Conservation (phyloP, 2,797 vertebrate species). For the Tinamus major region DNA sequence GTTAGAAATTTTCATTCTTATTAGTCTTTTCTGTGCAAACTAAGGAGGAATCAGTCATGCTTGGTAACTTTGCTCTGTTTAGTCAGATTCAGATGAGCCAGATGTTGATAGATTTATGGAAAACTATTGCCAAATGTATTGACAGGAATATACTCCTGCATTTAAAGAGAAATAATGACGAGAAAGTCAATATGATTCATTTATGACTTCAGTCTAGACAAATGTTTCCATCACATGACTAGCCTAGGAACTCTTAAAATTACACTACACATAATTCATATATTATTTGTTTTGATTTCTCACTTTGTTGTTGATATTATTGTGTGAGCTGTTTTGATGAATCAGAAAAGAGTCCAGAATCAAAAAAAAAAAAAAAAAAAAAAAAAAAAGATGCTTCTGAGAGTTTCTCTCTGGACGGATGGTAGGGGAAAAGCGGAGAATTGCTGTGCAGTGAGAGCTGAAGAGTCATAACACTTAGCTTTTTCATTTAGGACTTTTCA, state of each 20-base stretch:
- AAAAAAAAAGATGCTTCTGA: too few relatives aligned
- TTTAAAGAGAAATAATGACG: not conserved
- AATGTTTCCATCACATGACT: not conserved
- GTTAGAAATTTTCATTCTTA: not conserved
- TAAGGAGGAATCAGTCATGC: not conserved
- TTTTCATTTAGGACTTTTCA: not conserved
- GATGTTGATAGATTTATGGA: not conserved
- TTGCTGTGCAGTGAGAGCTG: not conserved
- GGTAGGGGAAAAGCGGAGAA: not conserved
- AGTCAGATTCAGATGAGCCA: conserved; percentile 1
- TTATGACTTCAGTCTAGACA: not conserved
- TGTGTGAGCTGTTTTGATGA: not conserved
- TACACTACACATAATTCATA: not conserved
- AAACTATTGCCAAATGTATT: not conserved
- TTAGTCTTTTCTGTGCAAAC: not conserved
- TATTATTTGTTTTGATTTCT: not conserved
- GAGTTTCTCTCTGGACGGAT: not conserved
- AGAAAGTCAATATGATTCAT: not conserved
- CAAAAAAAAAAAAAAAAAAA: not conserved
- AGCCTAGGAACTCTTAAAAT: not conserved
- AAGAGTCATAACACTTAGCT: not conserved
- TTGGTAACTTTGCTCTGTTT: not conserved
- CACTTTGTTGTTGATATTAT: not conserved
- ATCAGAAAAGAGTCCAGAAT: not conserved
- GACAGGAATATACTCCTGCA: not conserved